phyloP scores from a whole-genome alignment of 1,140 invertebrate species.

The Heterodera schachtii region DNA sequence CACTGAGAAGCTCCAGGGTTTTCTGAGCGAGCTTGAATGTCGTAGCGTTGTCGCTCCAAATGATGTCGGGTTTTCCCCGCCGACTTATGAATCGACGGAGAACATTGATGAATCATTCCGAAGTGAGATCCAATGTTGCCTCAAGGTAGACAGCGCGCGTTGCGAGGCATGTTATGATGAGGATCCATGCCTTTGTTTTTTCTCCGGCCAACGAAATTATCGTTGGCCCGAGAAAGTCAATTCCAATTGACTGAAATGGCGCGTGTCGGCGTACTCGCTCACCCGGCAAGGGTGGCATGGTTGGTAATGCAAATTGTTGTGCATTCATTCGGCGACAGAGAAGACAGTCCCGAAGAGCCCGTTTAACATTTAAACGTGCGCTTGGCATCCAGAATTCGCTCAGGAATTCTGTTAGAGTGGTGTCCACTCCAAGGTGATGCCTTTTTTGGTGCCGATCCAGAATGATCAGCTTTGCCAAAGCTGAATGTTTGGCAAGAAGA shows the following conservation, averaged over 20 bases:
- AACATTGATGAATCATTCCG: background rate
- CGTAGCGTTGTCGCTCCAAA: conserved; percentile 1
- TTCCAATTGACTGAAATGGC: conserved; percentile 7
- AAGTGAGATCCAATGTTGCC: background rate
- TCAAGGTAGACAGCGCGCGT: background rate
- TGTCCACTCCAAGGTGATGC: background rate
- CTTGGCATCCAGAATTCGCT: conserved; percentile 21
- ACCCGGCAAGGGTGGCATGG: conserved; percentile 12
- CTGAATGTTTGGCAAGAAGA: no score
- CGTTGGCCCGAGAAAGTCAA: conserved; percentile 28
- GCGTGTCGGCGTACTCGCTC: conserved; percentile 4
- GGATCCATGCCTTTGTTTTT: background rate
- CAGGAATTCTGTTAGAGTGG: conserved; percentile 22
- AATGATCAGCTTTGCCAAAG: background rate
- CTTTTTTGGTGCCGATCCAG: background rate
- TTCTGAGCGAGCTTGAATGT: background rate
- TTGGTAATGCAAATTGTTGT: conserved; percentile 11
- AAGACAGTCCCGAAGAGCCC: background rate
- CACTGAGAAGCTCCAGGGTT: background rate
- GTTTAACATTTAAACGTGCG: conserved; percentile 13
- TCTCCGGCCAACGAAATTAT: background rate
- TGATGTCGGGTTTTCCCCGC: background rate
- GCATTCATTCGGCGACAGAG: conserved; percentile 14
- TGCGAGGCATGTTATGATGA: background rate
- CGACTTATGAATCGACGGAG: no score